Conservation (phyloP, 2,888 invertebrate genomes). For the Hanleya hanleyi region DNA sequence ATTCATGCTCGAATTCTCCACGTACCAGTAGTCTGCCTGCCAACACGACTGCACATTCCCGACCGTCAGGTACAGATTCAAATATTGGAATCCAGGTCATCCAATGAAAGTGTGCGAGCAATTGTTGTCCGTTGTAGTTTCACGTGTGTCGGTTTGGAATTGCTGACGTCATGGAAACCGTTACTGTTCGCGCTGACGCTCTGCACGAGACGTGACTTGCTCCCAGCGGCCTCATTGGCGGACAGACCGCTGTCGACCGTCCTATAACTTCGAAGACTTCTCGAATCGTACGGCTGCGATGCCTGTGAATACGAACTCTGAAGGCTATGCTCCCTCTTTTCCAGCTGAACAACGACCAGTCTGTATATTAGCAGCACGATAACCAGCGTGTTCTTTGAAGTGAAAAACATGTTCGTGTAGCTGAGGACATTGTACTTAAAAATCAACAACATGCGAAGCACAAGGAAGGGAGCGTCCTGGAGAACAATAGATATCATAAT, state of each 20-base stretch:
- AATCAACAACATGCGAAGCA: slow-evolving; percentile 87
- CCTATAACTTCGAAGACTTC: neutral
- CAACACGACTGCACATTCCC: neutral
- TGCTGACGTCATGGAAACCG: neutral
- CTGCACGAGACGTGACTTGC: neutral
- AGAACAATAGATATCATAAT: slow-evolving; percentile 90
- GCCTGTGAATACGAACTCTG: neutral
- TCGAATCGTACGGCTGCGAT: neutral
- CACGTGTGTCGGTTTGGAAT: neutral
- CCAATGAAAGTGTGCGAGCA: neutral
- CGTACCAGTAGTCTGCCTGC: no score
- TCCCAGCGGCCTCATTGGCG: neutral
- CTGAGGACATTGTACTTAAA: slow-evolving; percentile 91
- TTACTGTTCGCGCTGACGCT: neutral
- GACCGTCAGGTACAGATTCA: neutral
- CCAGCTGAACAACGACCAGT: slow-evolving; percentile 75
- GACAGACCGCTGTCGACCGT: neutral
- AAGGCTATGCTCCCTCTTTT: slow-evolving; percentile 23
- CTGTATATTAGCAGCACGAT: slow-evolving; percentile 90
- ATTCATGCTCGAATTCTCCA: no score
- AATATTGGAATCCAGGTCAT: neutral
- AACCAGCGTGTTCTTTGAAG: slow-evolving; percentile 92
- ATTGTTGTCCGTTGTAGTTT: neutral
- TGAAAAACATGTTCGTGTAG: slow-evolving; percentile 98
- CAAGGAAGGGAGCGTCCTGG: slow-evolving; percentile 89